These are phyloP conservation scores for Sialis fuliginosa DNA, from an alignment of 2,888 invertebrate genomes.

Conservation along the genomic window DNA sequence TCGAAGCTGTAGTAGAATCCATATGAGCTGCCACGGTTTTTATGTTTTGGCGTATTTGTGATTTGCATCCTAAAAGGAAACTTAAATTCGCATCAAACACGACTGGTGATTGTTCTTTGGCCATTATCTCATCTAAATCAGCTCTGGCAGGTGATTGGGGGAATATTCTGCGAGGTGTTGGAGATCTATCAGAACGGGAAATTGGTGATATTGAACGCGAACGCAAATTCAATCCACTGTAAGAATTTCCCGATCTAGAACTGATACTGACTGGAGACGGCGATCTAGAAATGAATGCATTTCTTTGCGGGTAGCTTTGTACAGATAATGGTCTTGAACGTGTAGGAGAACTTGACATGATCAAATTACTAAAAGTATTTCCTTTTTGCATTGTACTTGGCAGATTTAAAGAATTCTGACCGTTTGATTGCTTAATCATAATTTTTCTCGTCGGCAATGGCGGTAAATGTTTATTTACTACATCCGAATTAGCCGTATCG, in stretches of 20 bases:
- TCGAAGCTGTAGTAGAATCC: constrained; percentile 61
- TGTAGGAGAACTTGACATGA: background rate
- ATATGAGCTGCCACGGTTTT: constrained; percentile 57
- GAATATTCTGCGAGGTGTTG: constrained; percentile 46
- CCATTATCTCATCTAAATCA: constrained; percentile 38
- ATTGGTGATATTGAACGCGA: constrained; percentile 5
- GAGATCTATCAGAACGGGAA: constrained; percentile 23
- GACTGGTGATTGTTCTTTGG: constrained; percentile 57
- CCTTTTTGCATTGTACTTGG: background rate
- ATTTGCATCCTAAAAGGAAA: constrained; percentile 57
- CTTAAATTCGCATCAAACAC: constrained; percentile 68
- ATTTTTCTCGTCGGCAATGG: background rate
- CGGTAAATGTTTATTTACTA: background rate
- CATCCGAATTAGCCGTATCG: constrained; percentile 3
- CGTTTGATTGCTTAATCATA: background rate
- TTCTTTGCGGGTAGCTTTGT: background rate
- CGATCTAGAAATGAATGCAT: constrained; percentile 8
- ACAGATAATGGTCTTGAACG: background rate
- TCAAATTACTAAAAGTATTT: background rate
- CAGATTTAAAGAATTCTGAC: background rate
- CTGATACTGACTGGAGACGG: constrained; percentile 8
- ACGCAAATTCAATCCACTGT: constrained; percentile 2
- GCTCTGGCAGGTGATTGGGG: constrained; percentile 39
- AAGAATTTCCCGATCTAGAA: constrained; percentile 6
- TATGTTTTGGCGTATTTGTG: constrained; percentile 45